phyloP scores from a whole-genome alignment of 2,888 invertebrate genomes.

The Nemoura dubitans region DNA sequence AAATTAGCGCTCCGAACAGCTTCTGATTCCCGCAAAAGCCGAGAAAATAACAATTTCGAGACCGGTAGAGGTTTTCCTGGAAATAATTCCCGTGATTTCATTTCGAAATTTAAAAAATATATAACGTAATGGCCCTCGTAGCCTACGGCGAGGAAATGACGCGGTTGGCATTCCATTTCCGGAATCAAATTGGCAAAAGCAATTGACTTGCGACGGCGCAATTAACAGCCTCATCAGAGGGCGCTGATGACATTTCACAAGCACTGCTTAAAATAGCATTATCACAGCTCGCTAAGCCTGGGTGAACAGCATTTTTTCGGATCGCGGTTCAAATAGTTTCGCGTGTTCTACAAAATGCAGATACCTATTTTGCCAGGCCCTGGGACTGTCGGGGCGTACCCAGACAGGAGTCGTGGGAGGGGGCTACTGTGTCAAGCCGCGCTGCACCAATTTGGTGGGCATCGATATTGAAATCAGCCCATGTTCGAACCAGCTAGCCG shows the following conservation, averaged over 20 bases:
- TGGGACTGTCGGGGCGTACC: too few relatives aligned
- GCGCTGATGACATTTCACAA: slow-evolving; percentile 16
- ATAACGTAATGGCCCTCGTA: neutral
- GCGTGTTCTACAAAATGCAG: too few relatives aligned
- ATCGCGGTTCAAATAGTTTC: too few relatives aligned
- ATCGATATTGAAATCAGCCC: too few relatives aligned
- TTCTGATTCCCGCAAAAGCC: neutral
- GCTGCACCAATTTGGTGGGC: too few relatives aligned
- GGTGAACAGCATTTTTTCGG: too few relatives aligned
- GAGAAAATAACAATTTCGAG: neutral
- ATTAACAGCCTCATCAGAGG: slow-evolving; percentile 40
- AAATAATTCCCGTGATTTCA: neutral
- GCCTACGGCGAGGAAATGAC: slow-evolving; percentile 36
- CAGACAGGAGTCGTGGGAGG: too few relatives aligned
- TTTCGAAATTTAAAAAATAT: neutral
- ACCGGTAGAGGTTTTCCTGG: slow-evolving; percentile 2
- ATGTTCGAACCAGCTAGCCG: too few relatives aligned
- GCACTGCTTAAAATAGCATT: neutral
- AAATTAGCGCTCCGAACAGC: too few relatives aligned
- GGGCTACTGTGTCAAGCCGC: too few relatives aligned
- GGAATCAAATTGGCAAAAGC: slow-evolving; percentile 50
- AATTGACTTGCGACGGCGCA: slow-evolving; percentile 46
- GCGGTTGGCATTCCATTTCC: slow-evolving; percentile 48
- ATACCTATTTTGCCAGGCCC: too few relatives aligned
- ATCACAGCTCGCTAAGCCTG: neutral